phyloP scores from a whole-genome alignment of 2,797 vertebrate genomes.

The Arrhamphus sclerolepis region DNA sequence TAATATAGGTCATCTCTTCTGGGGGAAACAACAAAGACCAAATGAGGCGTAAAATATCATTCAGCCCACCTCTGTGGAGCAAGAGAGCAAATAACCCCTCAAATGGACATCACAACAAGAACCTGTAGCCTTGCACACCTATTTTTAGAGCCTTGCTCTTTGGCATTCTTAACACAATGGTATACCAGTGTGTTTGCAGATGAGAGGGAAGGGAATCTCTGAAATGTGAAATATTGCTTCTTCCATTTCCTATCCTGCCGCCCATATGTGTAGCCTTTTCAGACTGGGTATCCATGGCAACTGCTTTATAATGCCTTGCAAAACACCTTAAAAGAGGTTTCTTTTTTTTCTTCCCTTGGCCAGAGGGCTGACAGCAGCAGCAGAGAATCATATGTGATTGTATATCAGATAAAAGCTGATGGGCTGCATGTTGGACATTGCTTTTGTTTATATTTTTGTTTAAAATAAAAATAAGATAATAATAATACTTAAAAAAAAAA shows the following conservation, averaged over 20 bases:
- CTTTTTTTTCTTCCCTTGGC: conserved; percentile 74
- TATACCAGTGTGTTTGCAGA: conserved; percentile 27
- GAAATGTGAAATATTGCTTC: conserved; percentile 72
- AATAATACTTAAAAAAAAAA: conserved; percentile 3
- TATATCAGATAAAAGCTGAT: conserved; percentile 51
- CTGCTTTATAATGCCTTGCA: conserved; percentile 78
- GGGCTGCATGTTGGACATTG: conserved; percentile 13
- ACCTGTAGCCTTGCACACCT: conserved; percentile 9
- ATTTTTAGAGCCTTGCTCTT: conserved; percentile 53
- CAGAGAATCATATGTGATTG: conserved; percentile 53
- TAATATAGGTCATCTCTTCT: conserved; percentile 82
- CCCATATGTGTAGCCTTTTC: conserved; percentile 71
- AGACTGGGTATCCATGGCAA: conserved; percentile 82
- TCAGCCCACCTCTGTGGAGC: conserved; percentile 61
- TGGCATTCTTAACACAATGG: conserved; percentile 43
- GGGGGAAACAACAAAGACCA: conserved; percentile 77
- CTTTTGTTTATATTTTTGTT: no score
- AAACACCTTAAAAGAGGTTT: conserved; percentile 79
- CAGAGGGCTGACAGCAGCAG: conserved; percentile 55
- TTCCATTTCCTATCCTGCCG: conserved; percentile 76
- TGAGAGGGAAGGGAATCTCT: conserved; percentile 23
- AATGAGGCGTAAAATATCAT: conserved; percentile 69
- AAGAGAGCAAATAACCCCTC: conserved; percentile 51
- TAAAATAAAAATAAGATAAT: no score
- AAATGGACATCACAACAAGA: conserved; percentile 29